A percentile compares a stretch with the other conserved stretches of the same genome.
Evolutionary conservation across 2,888 invertebrate species (phyloP).

Genomic region (Parasteatoda lunata): DNA sequence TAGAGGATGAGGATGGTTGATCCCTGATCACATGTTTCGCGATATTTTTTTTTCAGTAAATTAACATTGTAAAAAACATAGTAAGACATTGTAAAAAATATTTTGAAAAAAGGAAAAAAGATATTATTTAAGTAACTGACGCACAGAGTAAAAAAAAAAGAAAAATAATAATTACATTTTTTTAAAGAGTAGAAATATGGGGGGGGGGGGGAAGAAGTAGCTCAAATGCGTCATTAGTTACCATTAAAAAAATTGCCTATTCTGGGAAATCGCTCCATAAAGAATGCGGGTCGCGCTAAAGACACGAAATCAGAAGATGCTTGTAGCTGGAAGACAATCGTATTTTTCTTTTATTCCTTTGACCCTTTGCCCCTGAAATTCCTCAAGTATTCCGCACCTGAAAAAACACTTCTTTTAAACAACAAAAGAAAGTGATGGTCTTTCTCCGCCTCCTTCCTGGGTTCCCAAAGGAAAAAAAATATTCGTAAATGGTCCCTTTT

Average conservation of each 20-base stretch:
- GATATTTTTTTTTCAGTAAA: too few species aligned
- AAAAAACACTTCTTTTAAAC: not conserved
- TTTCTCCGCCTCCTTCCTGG: not conserved
- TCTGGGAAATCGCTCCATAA: not conserved
- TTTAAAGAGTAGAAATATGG: not conserved
- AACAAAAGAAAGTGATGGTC: not conserved
- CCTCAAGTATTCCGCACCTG: conserved; percentile 27
- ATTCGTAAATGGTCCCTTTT: too few species aligned
- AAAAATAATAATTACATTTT: too few species aligned
- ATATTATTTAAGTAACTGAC: too few species aligned
- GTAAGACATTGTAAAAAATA: too few species aligned
- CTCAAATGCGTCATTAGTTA: conserved; percentile 14
- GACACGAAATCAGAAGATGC: conserved; percentile 4
- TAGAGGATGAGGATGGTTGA: too few species aligned
- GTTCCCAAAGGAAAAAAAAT: not conserved
- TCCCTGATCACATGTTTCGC: too few species aligned
- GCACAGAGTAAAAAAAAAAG: too few species aligned
- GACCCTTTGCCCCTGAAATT: conserved; percentile 46
- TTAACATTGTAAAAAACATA: too few species aligned
- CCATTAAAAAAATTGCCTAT: not conserved
- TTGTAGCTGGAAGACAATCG: conserved; percentile 38
- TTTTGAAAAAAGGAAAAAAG: too few species aligned
- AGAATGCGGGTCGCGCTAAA: not conserved
- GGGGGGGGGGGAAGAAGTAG: not conserved
- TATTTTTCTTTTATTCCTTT: conserved; percentile 6